Evolutionary conservation across 2,113 vertebrate genomes (phyloP).

Genomic region (Nymphicus hollandicus): DNA sequence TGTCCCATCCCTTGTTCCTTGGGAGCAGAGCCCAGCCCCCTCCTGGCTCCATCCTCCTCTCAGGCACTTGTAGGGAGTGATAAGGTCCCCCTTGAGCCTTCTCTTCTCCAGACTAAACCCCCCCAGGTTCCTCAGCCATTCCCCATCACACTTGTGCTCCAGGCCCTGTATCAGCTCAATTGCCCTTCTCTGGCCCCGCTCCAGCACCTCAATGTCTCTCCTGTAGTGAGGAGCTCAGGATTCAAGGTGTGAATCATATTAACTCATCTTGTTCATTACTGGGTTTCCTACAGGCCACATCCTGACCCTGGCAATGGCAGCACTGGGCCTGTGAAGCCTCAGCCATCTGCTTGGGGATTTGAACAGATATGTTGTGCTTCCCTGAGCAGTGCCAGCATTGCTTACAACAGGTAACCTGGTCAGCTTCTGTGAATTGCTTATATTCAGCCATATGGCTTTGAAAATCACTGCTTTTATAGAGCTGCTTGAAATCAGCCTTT

Average conservation of each 20-base stretch:
- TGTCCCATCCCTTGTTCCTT: too few relatives aligned
- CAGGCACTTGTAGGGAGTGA: too few relatives aligned
- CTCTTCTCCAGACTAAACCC: too few relatives aligned
- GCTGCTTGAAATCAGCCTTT: background rate
- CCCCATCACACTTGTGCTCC: background rate
- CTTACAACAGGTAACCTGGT: background rate
- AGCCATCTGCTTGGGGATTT: background rate
- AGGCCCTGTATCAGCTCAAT: background rate
- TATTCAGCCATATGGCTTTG: background rate
- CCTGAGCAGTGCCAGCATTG: rapidly evolving
- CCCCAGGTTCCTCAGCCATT: too few relatives aligned
- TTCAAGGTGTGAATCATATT: background rate
- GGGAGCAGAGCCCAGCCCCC: too few relatives aligned
- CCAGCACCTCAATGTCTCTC: background rate
- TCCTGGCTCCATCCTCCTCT: too few relatives aligned
- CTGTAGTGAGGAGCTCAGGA: background rate
- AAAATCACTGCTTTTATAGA: background rate
- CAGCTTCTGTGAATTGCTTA: background rate
- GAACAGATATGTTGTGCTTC: background rate
- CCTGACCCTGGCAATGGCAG: rapidly evolving
- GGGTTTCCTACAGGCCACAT: background rate
- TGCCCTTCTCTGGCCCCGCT: background rate
- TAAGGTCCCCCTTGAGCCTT: too few relatives aligned
- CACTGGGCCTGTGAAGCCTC: rapidly evolving
- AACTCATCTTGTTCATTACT: background rate